A percentile compares a stretch with the other conserved stretches of the same genome.
Evolutionary conservation across 2,888 invertebrate species (phyloP).

Genomic region (Dasypogon diadema): DNA sequence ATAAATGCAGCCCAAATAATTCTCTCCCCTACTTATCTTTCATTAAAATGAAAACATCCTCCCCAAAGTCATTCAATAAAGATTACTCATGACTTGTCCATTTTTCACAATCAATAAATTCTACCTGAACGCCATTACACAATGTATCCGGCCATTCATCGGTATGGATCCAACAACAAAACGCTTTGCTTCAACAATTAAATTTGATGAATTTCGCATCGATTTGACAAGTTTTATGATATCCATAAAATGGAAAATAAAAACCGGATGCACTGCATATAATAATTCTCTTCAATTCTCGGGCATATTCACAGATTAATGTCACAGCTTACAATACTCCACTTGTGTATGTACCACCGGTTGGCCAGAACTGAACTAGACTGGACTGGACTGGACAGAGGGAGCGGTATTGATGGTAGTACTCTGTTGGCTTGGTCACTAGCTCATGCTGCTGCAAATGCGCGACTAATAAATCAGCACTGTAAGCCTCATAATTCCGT

Average conservation of each 20-base stretch:
- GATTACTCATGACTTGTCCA: too few species aligned
- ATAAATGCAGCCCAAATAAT: too few species aligned
- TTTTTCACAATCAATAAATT: too few species aligned
- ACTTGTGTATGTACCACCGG: too few species aligned
- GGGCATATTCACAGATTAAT: conserved; percentile 46
- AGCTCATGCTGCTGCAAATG: conserved; percentile 38
- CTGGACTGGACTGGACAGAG: conserved; percentile 18
- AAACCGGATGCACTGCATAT: conserved; percentile 31
- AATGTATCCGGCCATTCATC: too few species aligned
- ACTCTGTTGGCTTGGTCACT: too few species aligned
- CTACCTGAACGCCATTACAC: too few species aligned
- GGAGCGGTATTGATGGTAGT: background rate
- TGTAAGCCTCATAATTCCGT: conserved; percentile 49
- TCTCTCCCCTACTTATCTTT: too few species aligned
- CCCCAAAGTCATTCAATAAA: too few species aligned
- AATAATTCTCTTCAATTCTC: conserved; percentile 37
- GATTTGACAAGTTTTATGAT: conserved; percentile 44
- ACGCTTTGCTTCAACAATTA: conserved; percentile 5
- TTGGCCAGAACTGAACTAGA: too few species aligned
- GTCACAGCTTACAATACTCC: background rate
- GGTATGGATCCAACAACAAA: too few species aligned
- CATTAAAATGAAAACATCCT: too few species aligned
- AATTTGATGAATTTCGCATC: conserved; percentile 46
- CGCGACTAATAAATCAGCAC: conserved; percentile 28
- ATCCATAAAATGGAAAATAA: conserved; percentile 31